Base-by-base conservation (phyloP, 2,113 vertebrate species). In the Scolopax mira region DNA sequence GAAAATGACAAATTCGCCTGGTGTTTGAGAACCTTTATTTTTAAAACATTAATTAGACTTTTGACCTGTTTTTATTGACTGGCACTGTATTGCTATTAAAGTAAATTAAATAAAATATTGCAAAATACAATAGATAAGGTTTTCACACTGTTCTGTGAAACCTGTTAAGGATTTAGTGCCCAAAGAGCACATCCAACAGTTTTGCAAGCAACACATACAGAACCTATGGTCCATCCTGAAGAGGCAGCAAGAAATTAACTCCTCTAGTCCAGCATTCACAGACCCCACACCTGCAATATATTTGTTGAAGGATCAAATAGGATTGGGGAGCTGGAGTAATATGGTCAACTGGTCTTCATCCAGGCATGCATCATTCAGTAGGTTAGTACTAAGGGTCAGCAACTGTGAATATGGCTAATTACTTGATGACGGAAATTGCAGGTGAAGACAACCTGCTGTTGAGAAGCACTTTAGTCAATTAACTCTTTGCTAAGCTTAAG, bases 21-120 rank as follows among this genome's bases (percentile, higher is more conserved):
- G 93, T 98, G 98, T 98, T 99, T 98, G 97, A 98, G 97, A 98
- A 98, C 98, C 98, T 99, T 98, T 98, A 99, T 98, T 98, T 98
- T 98, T 96, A 98, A 99, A 99, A 98, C 98, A 98, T 98, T 98
- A 99, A 98, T 98, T 98, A 98, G 98, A 98, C 97, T 97, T 97
- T 44, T 98, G 98, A 99, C 98, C 98, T 98, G 98, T 97, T 98
- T 98, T 95, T 97, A 86, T 92, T 96, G 97, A 85, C 96, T 96
- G 94, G 93, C 95, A 97, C 97, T 89, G 89, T 96, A 97, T 92
- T 97, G 96, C 83, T 97, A 80, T 96, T 95, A 90, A 97, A 96
- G 93, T 62, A 96, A 77, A 96, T 92, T 92, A 97, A 97, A 88
- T 60, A 95, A 97, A 97, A 97, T 90, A 80, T 78, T 96, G 80